These are phyloP conservation scores for Tympanoctomys barrerae DNA, from an alignment of 2,797 vertebrate species.

Conservation along the genomic window DNA sequence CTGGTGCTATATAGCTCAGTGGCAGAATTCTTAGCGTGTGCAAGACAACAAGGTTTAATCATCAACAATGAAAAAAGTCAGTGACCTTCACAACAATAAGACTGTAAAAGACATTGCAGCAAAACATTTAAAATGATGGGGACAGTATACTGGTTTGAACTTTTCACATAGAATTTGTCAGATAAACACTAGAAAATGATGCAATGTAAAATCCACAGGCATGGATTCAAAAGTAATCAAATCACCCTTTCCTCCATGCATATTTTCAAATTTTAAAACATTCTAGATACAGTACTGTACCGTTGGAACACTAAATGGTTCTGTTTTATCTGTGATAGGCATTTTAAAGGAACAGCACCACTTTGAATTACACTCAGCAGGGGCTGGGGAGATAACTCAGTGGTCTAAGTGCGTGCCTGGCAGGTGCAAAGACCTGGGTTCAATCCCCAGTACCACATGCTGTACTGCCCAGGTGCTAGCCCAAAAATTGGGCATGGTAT, in stretches of 20 bases:
- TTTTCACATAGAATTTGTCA: neutral
- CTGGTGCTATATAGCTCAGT: neutral
- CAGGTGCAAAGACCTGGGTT: no score
- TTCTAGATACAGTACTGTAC: neutral
- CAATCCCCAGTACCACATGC: no score
- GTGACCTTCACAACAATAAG: neutral
- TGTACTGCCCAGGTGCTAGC: no score
- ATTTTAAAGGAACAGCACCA: neutral
- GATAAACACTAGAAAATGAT: neutral
- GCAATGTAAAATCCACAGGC: neutral
- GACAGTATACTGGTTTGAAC: neutral
- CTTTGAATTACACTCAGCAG: neutral
- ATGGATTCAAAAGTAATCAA: neutral
- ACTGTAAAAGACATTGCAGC: neutral
- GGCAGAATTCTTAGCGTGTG: neutral
- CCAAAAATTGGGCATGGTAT: no score
- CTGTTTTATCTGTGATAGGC: neutral
- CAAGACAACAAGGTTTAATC: neutral
- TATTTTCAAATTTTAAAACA: neutral
- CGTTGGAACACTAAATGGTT: neutral
- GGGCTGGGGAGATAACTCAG: no score
- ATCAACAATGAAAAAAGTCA: neutral
- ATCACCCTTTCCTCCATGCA: neutral
- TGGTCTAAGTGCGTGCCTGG: no score
- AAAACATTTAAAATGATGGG: neutral